phyloP scores from a whole-genome alignment of 2,797 vertebrate genomes.

The Amblyopsis hoosieri region DNA sequence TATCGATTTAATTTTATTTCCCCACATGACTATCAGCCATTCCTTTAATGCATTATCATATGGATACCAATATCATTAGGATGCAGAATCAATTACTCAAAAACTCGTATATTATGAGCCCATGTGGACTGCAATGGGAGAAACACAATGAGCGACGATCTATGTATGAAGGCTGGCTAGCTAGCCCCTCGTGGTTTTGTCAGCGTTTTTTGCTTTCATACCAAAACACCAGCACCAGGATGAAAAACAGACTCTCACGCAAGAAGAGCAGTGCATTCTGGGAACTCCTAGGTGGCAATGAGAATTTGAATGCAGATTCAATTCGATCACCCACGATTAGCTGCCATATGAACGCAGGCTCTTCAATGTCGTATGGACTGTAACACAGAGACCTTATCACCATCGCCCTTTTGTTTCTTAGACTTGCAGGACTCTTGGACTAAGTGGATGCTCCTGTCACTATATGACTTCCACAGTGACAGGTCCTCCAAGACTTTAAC shows the following conservation, averaged over 20 bases:
- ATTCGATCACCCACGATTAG: constrained; percentile 13
- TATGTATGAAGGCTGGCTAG: constrained; percentile 31
- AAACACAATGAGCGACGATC: constrained; percentile 66
- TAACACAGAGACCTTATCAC: constrained; percentile 53
- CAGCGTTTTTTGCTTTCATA: constrained; percentile 47
- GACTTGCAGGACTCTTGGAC: constrained; percentile 73
- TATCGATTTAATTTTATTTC: constrained; percentile 32
- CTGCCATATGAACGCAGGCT: constrained; percentile 70
- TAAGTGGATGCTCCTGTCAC: constrained; percentile 61
- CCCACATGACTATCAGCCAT: constrained; percentile 35
- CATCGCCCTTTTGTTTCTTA: constrained; percentile 73
- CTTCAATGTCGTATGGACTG: constrained; percentile 60
- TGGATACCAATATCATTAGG: constrained; percentile 35
- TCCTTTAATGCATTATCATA: constrained; percentile 40
- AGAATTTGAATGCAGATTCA: constrained; percentile 4
- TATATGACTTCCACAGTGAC: constrained; percentile 63
- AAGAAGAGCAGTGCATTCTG: constrained; percentile 74
- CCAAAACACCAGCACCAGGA: constrained; percentile 65
- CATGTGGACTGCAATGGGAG: constrained; percentile 69
- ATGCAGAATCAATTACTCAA: constrained; percentile 32
- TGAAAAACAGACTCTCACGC: constrained; percentile 67
- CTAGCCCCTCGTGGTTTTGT: constrained; percentile 46
- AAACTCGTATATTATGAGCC: constrained; percentile 54
- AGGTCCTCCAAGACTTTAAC: constrained; percentile 73
- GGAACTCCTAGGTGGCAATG: constrained; percentile 53